Conservation (phyloP, 2,113 vertebrate genomes). For the Ibidorhyncha struthersii region DNA sequence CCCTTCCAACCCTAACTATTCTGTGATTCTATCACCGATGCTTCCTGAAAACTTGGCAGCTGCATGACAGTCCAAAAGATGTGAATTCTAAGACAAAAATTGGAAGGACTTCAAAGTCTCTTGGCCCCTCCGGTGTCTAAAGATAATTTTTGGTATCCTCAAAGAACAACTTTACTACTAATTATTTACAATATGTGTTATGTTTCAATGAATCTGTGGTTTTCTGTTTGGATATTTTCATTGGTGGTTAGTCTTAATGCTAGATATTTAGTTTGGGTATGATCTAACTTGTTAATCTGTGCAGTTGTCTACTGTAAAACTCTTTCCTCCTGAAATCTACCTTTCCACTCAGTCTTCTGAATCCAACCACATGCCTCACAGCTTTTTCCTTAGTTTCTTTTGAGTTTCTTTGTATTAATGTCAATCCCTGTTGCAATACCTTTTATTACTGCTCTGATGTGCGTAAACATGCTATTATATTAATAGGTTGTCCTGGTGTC, state of each 20-base stretch:
- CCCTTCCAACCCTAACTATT: too few species aligned
- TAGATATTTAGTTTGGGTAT: not conserved
- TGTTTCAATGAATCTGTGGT: not conserved
- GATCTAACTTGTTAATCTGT: not conserved
- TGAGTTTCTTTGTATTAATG: not conserved
- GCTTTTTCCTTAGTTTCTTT: conserved; percentile 3
- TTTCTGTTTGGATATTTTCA: not conserved
- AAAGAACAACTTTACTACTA: not conserved
- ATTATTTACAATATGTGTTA: not conserved
- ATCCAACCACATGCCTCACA: not conserved
- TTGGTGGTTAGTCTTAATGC: not conserved
- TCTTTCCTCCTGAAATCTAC: not conserved
- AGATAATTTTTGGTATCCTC: not conserved
- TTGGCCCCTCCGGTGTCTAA: not conserved
- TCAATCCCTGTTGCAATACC: not conserved
- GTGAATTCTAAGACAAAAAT: not conserved
- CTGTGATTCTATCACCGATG: not conserved
- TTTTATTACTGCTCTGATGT: not conserved
- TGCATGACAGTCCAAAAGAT: not conserved
- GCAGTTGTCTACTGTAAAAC: not conserved
- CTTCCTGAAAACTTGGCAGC: not conserved
- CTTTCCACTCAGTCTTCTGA: not conserved
- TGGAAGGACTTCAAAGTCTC: not conserved
- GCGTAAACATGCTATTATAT: not conserved
- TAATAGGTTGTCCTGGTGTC: not conserved